Conservation (phyloP, 2,888 invertebrate species). For the Anodontia alba region DNA sequence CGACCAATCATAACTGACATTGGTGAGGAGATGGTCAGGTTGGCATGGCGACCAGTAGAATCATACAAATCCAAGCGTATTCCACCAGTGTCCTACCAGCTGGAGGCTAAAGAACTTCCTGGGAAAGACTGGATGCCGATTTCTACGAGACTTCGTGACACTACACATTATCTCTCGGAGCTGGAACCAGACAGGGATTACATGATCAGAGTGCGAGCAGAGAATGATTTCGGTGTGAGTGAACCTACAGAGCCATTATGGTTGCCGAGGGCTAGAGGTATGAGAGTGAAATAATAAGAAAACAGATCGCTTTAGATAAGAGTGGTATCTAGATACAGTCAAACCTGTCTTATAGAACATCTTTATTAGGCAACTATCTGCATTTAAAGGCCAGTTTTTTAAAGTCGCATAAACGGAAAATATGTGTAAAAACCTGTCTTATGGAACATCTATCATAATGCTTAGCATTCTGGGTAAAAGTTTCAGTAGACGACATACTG, state of each 20-base stretch:
- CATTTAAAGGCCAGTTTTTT: too few relatives aligned
- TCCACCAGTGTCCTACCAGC: conserved; percentile 73
- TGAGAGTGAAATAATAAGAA: too few relatives aligned
- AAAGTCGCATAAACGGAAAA: too few relatives aligned
- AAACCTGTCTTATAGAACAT: too few relatives aligned
- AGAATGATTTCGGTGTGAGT: conserved; percentile 98
- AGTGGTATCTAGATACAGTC: too few relatives aligned
- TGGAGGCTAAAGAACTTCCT: conserved; percentile 61
- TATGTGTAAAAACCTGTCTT: too few relatives aligned
- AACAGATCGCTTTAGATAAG: too few relatives aligned
- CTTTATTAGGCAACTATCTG: too few relatives aligned
- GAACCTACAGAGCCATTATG: conserved; percentile 95
- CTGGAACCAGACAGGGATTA: conserved; percentile 97
- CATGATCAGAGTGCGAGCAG: conserved; percentile 97
- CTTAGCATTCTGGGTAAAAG: too few relatives aligned
- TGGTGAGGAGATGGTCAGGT: conserved; percentile 75
- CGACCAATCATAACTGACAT: conserved; percentile 77
- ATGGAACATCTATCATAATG: too few relatives aligned
- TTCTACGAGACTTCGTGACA: conserved; percentile 73
- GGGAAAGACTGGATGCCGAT: conserved; percentile 74
- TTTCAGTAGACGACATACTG: too few relatives aligned
- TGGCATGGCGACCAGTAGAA: conserved; percentile 80
- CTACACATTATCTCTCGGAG: conserved; percentile 78
- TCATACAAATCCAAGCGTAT: conserved; percentile 56
- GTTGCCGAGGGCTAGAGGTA: conserved; percentile 79